Percentiles rank a stretch among this genome's conserved stretches.
Conservation (phyloP, 2,797 vertebrate species). For the Phrynocephalus guinanensis region DNA sequence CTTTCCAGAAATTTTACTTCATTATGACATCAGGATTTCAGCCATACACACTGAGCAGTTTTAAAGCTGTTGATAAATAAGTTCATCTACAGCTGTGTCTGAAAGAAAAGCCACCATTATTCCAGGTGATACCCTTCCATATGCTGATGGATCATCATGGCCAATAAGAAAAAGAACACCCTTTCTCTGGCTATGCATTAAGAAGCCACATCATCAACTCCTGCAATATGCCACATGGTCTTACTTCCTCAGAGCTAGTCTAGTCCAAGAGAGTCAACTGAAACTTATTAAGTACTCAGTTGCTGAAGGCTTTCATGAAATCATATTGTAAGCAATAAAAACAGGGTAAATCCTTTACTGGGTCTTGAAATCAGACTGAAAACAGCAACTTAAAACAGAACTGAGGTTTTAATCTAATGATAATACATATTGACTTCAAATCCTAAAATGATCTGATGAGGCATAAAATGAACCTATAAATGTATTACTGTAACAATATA, state of each 20-base stretch:
- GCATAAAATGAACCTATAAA: not conserved
- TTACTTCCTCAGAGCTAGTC: not conserved
- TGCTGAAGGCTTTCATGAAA: not conserved
- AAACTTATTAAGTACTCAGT: slow-evolving; percentile 11
- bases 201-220: not conserved
- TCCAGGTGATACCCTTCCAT: too few species aligned
- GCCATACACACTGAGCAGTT: too few species aligned
- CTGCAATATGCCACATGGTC: not conserved
- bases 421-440: slow-evolving; percentile 19
- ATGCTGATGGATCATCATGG: not conserved
- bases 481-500: slow-evolving; percentile 7
- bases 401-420: not conserved
- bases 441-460: not conserved
- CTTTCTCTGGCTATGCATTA: not conserved
- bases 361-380: not conserved
- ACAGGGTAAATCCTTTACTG: not conserved
- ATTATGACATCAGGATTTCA: too few species aligned
- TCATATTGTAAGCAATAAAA: not conserved
- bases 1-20: too few species aligned
- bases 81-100: not conserved
- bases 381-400: slow-evolving; percentile 7
- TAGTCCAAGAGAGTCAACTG: not conserved
- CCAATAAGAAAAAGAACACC: not conserved
- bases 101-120: not conserved
- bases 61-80: too few species aligned